Conservation (phyloP, 2,888 invertebrate species). For the Mystacides longicornis region DNA sequence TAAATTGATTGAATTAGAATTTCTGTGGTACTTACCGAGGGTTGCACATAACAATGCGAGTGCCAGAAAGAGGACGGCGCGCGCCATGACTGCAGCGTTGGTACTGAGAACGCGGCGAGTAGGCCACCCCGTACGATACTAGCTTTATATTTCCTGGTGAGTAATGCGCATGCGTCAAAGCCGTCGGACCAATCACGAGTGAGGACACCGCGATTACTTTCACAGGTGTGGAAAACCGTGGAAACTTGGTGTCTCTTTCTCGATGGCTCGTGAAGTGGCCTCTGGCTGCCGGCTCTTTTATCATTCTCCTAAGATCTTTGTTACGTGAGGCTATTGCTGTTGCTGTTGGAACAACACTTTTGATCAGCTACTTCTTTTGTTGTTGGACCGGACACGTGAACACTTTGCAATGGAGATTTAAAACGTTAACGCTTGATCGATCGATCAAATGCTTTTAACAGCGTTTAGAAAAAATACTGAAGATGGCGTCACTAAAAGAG, state of each 20-base stretch:
- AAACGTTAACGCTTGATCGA: too few species aligned
- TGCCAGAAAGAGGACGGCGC: slow-evolving; percentile 44
- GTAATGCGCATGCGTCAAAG: slow-evolving; percentile 19
- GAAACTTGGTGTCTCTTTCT: slow-evolving; percentile 1
- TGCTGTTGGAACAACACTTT: too few species aligned
- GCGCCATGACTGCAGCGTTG: slow-evolving; percentile 48
- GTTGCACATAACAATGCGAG: slow-evolving; percentile 40
- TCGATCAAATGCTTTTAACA: too few species aligned
- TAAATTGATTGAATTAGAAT: too few species aligned
- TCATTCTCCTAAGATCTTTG: too few species aligned
- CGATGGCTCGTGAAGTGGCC: neutral
- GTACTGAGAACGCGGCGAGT: slow-evolving; percentile 37
- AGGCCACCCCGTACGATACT: slow-evolving; percentile 30
- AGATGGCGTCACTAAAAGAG: too few species aligned
- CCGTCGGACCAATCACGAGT: slow-evolving; percentile 11
- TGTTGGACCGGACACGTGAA: too few species aligned
- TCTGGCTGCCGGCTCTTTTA: neutral
- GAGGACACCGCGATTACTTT: slow-evolving; percentile 18
- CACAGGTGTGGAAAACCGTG: slow-evolving; percentile 11
- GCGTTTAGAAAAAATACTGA: too few species aligned
- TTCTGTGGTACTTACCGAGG: slow-evolving; percentile 42
- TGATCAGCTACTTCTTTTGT: too few species aligned
- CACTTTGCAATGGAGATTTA: too few species aligned
- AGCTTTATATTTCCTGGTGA: slow-evolving; percentile 7
- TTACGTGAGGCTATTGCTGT: too few species aligned